Evolutionary conservation across 2,888 invertebrate genomes (phyloP).

Genomic region (Vesta saturnalis): DNA sequence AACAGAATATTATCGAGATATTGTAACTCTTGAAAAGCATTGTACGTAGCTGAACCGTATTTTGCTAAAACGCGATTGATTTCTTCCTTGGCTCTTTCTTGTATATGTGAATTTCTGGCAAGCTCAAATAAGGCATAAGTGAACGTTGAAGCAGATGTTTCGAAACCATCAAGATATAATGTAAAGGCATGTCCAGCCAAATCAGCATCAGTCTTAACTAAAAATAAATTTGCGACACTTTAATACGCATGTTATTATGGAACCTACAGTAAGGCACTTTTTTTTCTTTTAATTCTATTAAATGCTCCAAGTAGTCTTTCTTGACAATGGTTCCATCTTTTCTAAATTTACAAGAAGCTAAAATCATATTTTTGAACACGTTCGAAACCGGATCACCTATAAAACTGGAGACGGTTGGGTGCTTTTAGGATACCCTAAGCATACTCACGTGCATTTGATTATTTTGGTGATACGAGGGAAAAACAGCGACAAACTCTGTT

Average conservation of each 20-base stretch:
- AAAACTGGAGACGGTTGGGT: slow-evolving; percentile 9
- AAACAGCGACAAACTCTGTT: slow-evolving; percentile 33
- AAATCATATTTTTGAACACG: slow-evolving; percentile 55
- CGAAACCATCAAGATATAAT: slow-evolving; percentile 63
- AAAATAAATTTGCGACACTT: slow-evolving; percentile 23
- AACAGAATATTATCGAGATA: background rate
- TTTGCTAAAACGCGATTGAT: slow-evolving; percentile 51
- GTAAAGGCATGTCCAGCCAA: slow-evolving; percentile 58
- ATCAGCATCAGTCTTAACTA: slow-evolving; percentile 43
- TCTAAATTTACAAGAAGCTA: slow-evolving; percentile 56
- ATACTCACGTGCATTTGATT: slow-evolving; percentile 31
- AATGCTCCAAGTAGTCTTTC: slow-evolving; percentile 60
- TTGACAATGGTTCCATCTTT: slow-evolving; percentile 55
- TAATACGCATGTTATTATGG: background rate
- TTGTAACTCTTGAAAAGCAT: slow-evolving; percentile 58
- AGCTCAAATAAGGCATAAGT: slow-evolving; percentile 59
- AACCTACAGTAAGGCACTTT: background rate
- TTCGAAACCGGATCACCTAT: slow-evolving; percentile 41
- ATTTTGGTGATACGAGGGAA: slow-evolving; percentile 48
- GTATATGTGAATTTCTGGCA: slow-evolving; percentile 58
- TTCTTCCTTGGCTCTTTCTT: slow-evolving; percentile 60
- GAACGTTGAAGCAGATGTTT: slow-evolving; percentile 62
- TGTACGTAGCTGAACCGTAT: slow-evolving; percentile 58
- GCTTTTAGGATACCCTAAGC: background rate
- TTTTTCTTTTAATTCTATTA: slow-evolving; percentile 47